phyloP scores from a whole-genome alignment of 2,888 invertebrate species.

The Microctonus hyperodae region DNA sequence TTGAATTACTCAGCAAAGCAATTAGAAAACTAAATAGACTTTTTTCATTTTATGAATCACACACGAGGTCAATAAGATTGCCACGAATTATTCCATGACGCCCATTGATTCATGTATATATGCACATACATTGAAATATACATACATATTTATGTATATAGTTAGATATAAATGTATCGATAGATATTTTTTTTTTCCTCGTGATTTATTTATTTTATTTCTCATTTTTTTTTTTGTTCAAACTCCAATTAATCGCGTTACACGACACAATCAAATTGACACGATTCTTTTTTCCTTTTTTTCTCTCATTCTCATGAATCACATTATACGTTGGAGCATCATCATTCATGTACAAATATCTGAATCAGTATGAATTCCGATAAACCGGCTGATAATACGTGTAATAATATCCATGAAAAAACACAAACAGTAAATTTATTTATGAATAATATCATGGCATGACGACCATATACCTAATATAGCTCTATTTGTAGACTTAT shows the following conservation, averaged over 20 bases:
- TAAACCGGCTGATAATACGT: conserved; percentile 13
- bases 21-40: conserved; percentile 23
- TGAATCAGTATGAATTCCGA: conserved; percentile 21
- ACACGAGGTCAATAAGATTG: conserved; percentile 6
- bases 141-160: not conserved
- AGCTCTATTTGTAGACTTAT: not conserved
- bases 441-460: not conserved
- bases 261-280: conserved; percentile 3
- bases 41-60: conserved; percentile 21
- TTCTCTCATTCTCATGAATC: conserved; percentile 17
- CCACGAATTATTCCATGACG: conserved; percentile 15
- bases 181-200: not conserved
- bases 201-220: conserved; percentile 7
- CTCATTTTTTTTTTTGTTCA: conserved; percentile 7
- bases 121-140: not conserved
- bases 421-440: not conserved
- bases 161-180: not conserved
- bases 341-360: conserved; percentile 11
- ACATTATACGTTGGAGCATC: conserved; percentile 6
- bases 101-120: conserved; percentile 7
- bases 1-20: conserved; percentile 29
- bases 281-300: conserved; percentile 9
- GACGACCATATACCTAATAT: not conserved
- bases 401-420: conserved; percentile 1
- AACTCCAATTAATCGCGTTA: conserved; percentile 9